These are phyloP conservation scores for Dinoponera quadriceps DNA, from an alignment of 1,140 invertebrate genomes.

Conservation along the genomic window DNA sequence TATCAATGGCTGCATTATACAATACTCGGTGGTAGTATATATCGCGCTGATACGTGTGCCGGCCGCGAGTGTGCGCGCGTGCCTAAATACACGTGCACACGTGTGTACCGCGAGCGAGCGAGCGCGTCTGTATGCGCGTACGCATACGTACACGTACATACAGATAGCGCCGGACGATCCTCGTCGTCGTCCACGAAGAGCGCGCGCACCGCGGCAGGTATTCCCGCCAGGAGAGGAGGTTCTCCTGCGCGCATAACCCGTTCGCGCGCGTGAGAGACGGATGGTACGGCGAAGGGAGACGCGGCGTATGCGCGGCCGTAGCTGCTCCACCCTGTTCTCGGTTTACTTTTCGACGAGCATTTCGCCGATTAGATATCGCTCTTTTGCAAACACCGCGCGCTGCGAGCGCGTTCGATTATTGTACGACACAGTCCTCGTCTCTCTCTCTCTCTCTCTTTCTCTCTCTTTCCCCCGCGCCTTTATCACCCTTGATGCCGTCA, in stretches of 20 bases:
- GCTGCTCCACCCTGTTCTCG: constrained; percentile 72
- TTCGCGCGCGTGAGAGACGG: constrained; percentile 36
- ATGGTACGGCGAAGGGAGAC: constrained; percentile 27
- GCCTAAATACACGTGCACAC: background rate
- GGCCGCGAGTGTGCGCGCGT: constrained; percentile 61
- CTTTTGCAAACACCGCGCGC: constrained; percentile 72
- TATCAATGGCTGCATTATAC: constrained; percentile 85
- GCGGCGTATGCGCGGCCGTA: constrained; percentile 46
- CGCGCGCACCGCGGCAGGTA: constrained; percentile 48
- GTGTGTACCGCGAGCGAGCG: constrained; percentile 51
- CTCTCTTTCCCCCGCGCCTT: background rate
- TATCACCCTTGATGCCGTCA: constrained; percentile 41
- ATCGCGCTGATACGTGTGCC: constrained; percentile 25
- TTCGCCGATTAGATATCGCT: constrained; percentile 81
- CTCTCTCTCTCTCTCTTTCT: constrained; percentile 14
- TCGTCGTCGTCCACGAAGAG: constrained; percentile 65
- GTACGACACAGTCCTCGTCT: constrained; percentile 44
- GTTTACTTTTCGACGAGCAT: constrained; percentile 78
- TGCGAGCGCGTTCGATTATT: constrained; percentile 74
- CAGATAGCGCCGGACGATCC: constrained; percentile 39
- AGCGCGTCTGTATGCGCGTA: too few relatives aligned
- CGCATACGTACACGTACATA: background rate
- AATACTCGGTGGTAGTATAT: constrained; percentile 69
- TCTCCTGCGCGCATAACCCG: constrained; percentile 62
- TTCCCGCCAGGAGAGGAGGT: constrained; percentile 66